Conservation (phyloP, 2,888 invertebrate genomes). For the Falcaria lacertinaria region DNA sequence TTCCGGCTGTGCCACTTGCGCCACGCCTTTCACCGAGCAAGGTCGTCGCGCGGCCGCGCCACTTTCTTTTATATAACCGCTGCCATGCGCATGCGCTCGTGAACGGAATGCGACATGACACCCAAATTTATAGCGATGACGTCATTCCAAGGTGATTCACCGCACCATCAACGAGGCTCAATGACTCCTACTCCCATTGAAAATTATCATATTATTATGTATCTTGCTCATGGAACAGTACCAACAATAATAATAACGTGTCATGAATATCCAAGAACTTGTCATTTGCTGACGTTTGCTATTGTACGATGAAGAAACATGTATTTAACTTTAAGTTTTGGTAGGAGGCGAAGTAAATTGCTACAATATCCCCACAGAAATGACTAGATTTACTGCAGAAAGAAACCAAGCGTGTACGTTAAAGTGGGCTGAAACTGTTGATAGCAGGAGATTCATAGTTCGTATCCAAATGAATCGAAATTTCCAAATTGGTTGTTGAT, state of each 20-base stretch:
- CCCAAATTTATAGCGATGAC: conserved; percentile 71
- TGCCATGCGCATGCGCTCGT: conserved; percentile 33
- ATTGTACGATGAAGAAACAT: too few relatives aligned
- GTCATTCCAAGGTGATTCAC: conserved; percentile 67
- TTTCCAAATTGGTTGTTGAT: conserved; percentile 22
- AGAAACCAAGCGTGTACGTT: too few relatives aligned
- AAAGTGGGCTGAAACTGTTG: not conserved
- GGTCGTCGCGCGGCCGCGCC: conserved; percentile 74
- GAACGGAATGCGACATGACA: conserved; percentile 69
- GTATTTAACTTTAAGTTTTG: too few relatives aligned
- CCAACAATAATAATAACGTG: too few relatives aligned
- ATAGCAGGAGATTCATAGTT: conserved; percentile 2
- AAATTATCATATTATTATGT: not conserved
- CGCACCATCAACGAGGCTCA: conserved; percentile 23
- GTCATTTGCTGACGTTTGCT: too few relatives aligned
- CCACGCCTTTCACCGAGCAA: conserved; percentile 75
- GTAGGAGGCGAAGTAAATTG: too few relatives aligned
- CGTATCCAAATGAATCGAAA: conserved; percentile 15
- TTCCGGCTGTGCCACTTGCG: conserved; percentile 76
- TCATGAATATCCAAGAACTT: too few relatives aligned
- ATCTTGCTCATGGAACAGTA: too few relatives aligned
- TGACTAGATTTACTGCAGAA: too few relatives aligned
- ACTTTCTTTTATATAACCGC: conserved; percentile 77
- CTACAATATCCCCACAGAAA: too few relatives aligned
- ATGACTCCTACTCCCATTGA: conserved; percentile 21